phyloP scores from a whole-genome alignment of 2,113 vertebrate genomes.

The Menura novaehollandiae region DNA sequence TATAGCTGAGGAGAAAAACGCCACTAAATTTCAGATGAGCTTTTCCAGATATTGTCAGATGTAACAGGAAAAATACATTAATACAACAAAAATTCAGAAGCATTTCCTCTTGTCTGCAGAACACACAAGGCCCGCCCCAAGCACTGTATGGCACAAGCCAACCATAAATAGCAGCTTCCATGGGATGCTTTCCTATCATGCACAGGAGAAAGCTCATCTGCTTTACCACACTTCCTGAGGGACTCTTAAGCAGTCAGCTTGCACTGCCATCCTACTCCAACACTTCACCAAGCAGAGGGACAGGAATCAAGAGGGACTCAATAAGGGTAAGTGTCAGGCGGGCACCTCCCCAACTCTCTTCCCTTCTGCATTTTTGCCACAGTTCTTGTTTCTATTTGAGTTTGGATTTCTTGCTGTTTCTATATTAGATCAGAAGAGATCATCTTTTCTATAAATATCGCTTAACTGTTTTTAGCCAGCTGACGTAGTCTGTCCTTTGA shows the following conservation, averaged over 20 bases:
- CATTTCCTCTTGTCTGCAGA: background rate
- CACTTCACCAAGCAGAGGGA: background rate
- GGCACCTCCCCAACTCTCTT: background rate
- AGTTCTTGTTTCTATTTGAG: background rate
- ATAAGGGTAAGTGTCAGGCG: background rate
- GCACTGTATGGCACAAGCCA: background rate
- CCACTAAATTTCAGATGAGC: background rate
- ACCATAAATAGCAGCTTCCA: background rate
- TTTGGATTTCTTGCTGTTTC: background rate
- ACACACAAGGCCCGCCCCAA: background rate
- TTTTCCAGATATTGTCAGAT: background rate
- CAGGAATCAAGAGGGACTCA: background rate
- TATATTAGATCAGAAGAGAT: background rate
- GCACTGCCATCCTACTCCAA: background rate
- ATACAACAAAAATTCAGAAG: background rate
- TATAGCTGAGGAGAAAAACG: background rate
- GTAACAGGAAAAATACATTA: background rate
- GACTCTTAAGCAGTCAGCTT: background rate
- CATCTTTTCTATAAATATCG: background rate
- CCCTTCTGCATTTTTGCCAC: background rate
- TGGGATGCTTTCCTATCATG: background rate
- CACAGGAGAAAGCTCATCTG: background rate
- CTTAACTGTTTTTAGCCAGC: background rate
- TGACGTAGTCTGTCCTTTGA: background rate
- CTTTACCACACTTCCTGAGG: conserved; percentile 2